Conservation (phyloP, 2,888 invertebrate genomes). For the Ennomos erosarius region DNA sequence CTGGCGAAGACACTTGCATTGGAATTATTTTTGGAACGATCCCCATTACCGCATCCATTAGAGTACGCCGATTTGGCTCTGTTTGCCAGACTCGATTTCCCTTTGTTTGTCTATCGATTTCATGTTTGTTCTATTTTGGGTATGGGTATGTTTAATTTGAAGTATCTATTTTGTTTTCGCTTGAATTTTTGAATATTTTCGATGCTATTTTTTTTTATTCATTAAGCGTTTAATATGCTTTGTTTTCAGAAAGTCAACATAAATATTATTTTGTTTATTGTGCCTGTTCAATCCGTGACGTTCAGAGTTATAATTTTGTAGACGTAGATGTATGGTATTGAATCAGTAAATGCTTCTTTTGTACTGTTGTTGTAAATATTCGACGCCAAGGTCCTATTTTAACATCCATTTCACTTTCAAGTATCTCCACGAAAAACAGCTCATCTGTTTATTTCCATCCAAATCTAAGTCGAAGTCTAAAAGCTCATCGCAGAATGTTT, state of each 20-base stretch:
- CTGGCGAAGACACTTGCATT: conserved; percentile 34
- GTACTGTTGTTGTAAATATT: too few relatives aligned
- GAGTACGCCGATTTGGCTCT: conserved; percentile 37
- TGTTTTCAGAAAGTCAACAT: too few relatives aligned
- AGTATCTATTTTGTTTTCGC: conserved; percentile 1
- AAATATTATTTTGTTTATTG: too few relatives aligned
- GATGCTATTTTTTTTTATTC: too few relatives aligned
- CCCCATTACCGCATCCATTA: conserved; percentile 58
- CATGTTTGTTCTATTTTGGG: conserved; percentile 18
- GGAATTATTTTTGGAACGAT: conserved; percentile 66
- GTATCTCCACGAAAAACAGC: conserved; percentile 23
- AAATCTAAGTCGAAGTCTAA: conserved; percentile 28
- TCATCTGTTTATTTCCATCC: conserved; percentile 20
- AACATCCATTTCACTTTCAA: conserved; percentile 16
- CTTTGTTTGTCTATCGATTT: conserved; percentile 38
- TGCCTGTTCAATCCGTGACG: too few relatives aligned
- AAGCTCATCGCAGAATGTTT: conserved; percentile 36
- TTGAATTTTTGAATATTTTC: too few relatives aligned
- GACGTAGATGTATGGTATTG: too few relatives aligned
- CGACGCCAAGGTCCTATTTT: neutral
- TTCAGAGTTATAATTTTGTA: too few relatives aligned
- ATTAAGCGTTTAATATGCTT: too few relatives aligned
- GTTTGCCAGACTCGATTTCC: conserved; percentile 43
- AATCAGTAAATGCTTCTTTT: too few relatives aligned
- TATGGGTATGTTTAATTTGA: too few relatives aligned